A percentile compares a stretch with the other conserved stretches of the same genome.
These are phyloP conservation scores for Ferdinandea cuprea DNA, from an alignment of 2,888 invertebrate genomes.

Conservation along the genomic window DNA sequence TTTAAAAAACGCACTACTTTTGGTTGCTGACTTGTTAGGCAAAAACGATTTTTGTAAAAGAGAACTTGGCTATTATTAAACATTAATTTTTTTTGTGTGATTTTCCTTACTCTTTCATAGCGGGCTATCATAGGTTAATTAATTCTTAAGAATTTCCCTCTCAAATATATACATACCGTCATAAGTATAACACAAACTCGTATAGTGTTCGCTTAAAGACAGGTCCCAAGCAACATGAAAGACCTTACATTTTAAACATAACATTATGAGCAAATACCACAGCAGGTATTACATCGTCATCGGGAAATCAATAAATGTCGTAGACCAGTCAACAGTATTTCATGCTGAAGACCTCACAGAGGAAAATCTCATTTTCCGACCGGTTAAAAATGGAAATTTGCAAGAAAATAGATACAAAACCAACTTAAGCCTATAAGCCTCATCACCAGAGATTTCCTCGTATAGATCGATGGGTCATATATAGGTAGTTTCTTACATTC, in stretches of 20 bases:
- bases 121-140: too few relatives aligned
- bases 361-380: slow-evolving; percentile 43
- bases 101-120: too few relatives aligned
- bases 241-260: slow-evolving; percentile 20
- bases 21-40: too few relatives aligned
- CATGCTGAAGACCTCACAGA: slow-evolving; percentile 59
- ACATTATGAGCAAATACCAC: neutral
- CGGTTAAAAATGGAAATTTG: slow-evolving; percentile 55
- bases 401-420: neutral
- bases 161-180: neutral
- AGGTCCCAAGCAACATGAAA: neutral
- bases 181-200: neutral
- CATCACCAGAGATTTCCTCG: slow-evolving; percentile 45
- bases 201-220: neutral
- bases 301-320: slow-evolving; percentile 64
- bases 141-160: too few relatives aligned
- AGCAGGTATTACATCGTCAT: slow-evolving; percentile 37
- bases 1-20: too few relatives aligned
- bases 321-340: slow-evolving; percentile 47
- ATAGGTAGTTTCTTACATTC: slow-evolving; percentile 17
- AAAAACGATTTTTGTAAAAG: too few relatives aligned
- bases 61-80: too few relatives aligned
- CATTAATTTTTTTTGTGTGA: too few relatives aligned
- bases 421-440: slow-evolving; percentile 4
- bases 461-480: slow-evolving; percentile 52